Conservation (phyloP, 2,888 invertebrate species). For the Stramonita haemastoma region DNA sequence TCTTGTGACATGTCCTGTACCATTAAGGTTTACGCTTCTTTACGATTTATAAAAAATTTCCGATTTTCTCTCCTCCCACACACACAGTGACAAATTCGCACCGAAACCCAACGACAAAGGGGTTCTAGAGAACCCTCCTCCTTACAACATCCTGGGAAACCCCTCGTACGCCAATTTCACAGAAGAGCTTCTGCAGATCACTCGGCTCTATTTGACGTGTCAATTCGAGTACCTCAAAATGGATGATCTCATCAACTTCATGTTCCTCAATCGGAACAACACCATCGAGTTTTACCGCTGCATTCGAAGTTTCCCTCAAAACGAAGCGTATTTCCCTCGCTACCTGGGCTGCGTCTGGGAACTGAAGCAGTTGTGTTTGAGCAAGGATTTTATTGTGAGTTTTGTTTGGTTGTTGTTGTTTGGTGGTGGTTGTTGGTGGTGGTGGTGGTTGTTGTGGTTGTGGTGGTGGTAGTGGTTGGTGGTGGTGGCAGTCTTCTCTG, state of each 20-base stretch:
- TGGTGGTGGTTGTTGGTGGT: too few species aligned
- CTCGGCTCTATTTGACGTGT: constrained; percentile 30
- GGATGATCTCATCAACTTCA: constrained; percentile 40
- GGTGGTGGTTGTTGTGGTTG: not conserved
- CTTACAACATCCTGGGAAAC: constrained; percentile 34
- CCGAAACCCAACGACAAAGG: constrained; percentile 40
- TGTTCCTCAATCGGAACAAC: constrained; percentile 41
- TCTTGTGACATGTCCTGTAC: too few species aligned
- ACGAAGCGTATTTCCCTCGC: constrained; percentile 33
- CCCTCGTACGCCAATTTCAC: constrained; percentile 38
- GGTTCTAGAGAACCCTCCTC: constrained; percentile 24
- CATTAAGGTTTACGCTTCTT: too few species aligned
- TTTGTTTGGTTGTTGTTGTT: not conserved
- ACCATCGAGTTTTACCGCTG: constrained; percentile 40
- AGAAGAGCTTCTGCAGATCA: constrained; percentile 21
- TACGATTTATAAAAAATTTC: too few species aligned
- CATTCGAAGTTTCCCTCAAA: constrained; percentile 26
- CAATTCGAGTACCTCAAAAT: constrained; percentile 39
- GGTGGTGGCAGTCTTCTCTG: too few species aligned
- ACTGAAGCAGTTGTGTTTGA: constrained; percentile 32
- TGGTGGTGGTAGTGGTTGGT: not conserved
- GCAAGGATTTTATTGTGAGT: constrained; percentile 34
- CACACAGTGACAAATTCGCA: constrained; percentile 35
- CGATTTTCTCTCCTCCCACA: not conserved
- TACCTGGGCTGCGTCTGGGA: constrained; percentile 37